Percentiles rank a stretch among this genome's conserved stretches.
These are phyloP conservation scores for Pseudomyrmex cubaensis DNA, from an alignment of 1,140 invertebrate species.

Conservation along the genomic window DNA sequence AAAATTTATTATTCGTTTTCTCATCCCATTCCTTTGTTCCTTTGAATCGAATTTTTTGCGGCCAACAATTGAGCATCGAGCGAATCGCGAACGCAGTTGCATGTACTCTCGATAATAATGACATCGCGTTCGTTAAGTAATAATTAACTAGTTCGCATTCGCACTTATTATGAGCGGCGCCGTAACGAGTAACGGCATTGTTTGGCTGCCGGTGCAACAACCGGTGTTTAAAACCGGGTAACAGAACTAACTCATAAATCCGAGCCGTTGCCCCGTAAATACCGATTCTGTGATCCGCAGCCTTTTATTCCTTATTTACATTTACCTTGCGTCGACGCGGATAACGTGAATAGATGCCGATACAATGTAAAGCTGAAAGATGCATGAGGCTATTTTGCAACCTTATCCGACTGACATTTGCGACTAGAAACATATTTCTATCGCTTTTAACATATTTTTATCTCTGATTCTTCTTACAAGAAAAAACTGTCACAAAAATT, in stretches of 20 bases:
- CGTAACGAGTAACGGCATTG: constrained; percentile 24
- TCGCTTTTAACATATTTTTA: background rate
- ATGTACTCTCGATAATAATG: constrained; percentile 19
- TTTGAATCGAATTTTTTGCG: constrained; percentile 15
- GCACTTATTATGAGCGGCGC: constrained; percentile 21
- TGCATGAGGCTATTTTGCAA: constrained; percentile 5
- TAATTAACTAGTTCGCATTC: constrained; percentile 25
- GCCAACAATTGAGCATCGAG: constrained; percentile 1
- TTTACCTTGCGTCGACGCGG: background rate
- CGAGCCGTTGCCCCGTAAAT: constrained; percentile 21
- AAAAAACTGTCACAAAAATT: too few species aligned
- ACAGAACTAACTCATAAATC: constrained; percentile 24
- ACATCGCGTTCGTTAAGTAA: constrained; percentile 30
- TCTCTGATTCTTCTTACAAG: too few species aligned
- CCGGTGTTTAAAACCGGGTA: background rate
- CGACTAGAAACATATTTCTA: background rate
- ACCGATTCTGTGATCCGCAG: constrained; percentile 2
- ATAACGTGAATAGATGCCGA: constrained; percentile 15
- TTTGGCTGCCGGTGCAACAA: constrained; percentile 1
- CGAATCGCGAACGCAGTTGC: background rate
- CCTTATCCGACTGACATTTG: background rate
- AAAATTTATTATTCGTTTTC: background rate
- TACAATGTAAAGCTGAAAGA: constrained; percentile 10
- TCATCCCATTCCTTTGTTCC: background rate
- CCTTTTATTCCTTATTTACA: constrained; percentile 10